phyloP scores from a whole-genome alignment of 2,888 invertebrate genomes.

The Ennomos quercinarius region DNA sequence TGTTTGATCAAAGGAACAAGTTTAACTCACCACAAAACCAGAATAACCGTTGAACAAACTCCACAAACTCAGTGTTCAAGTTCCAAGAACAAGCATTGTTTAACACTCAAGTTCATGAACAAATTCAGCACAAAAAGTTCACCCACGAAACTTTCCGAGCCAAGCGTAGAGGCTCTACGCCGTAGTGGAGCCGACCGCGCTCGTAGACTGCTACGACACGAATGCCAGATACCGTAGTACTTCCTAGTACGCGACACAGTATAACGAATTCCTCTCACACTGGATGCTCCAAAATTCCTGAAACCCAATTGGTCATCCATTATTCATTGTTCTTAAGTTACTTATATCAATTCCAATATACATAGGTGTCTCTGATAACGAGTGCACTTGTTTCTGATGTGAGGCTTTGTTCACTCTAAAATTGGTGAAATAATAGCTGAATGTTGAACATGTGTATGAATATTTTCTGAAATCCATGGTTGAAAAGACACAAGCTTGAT shows the following conservation, averaged over 20 bases:
- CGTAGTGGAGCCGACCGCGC: conserved; percentile 64
- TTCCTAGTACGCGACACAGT: conserved; percentile 24
- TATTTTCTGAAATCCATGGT: too few species aligned
- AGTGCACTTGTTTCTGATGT: neutral
- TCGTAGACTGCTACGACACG: conserved; percentile 58
- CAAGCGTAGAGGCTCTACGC: conserved; percentile 53
- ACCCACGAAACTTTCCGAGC: conserved; percentile 56
- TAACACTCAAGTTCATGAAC: conserved; percentile 24
- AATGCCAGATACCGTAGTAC: conserved; percentile 51
- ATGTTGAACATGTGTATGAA: too few species aligned
- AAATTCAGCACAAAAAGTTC: conserved; percentile 44
- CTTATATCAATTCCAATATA: conserved; percentile 33
- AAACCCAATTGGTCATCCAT: conserved; percentile 45
- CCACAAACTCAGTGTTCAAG: conserved; percentile 35
- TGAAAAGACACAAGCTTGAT: too few species aligned
- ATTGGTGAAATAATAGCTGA: too few species aligned
- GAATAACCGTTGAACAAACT: conserved; percentile 9
- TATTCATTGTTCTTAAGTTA: conserved; percentile 39
- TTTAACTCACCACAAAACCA: conserved; percentile 15
- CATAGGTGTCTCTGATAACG: neutral
- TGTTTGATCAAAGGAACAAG: neutral
- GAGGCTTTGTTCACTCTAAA: too few species aligned
- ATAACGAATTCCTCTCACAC: conserved; percentile 21
- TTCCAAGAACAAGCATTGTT: conserved; percentile 41
- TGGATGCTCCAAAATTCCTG: conserved; percentile 13